A percentile compares a stretch with the other conserved stretches of the same genome.
Evolutionary conservation across 2,113 vertebrate genomes (phyloP).

Genomic region (Ceratotherium simum): DNA sequence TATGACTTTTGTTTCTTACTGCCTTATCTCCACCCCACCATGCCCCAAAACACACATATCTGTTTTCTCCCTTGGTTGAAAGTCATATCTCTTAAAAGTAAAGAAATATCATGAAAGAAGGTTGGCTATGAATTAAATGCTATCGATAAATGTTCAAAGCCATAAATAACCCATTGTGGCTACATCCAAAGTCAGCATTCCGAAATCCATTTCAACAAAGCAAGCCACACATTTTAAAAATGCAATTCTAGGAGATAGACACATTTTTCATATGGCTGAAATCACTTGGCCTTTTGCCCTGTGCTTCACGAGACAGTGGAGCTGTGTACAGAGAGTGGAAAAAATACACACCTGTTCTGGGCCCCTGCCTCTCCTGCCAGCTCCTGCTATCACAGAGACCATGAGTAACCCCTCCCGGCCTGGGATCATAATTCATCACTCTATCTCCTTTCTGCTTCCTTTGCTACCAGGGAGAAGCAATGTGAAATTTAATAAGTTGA

Average conservation of each 20-base stretch:
- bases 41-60: background rate
- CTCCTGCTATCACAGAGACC: background rate
- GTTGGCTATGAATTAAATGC: background rate
- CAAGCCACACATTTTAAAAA: constrained; percentile 33
- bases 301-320: background rate
- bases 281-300: constrained; percentile 52
- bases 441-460: constrained; percentile 43
- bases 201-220: constrained; percentile 52
- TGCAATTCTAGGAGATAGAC: constrained; percentile 20
- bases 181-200: constrained; percentile 21
- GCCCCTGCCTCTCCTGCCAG: constrained; percentile 6
- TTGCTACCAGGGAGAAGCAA: constrained; percentile 49
- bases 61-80: background rate
- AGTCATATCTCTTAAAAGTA: background rate
- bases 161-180: constrained; percentile 35
- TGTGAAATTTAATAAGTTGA: constrained; percentile 64
- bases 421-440: constrained; percentile 59
- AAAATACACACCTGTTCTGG: background rate
- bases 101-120: background rate
- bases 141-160: constrained; percentile 31
- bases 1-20: background rate
- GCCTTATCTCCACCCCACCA: background rate
- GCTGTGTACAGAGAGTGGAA: background rate
- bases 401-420: background rate
- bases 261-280: constrained; percentile 40